Percentiles rank a stretch among this genome's conserved stretches.
Conservation (phyloP, 35 echinoderm and acorn worm genomes). For the Heliocidaris tuberculata region DNA sequence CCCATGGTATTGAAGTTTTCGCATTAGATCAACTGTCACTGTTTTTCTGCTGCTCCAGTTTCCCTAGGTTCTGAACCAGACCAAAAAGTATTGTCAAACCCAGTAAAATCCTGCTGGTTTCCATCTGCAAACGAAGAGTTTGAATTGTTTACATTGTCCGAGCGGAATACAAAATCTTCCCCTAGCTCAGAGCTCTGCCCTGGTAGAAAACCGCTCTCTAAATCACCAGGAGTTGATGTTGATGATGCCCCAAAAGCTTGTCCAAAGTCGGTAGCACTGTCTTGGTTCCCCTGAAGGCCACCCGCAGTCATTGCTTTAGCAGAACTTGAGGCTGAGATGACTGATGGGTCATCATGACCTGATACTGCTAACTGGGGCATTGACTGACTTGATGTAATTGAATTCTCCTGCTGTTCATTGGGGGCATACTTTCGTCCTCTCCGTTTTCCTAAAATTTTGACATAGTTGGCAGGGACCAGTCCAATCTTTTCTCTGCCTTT, state of each 20-base stretch:
- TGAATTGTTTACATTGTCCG: constrained; percentile 15
- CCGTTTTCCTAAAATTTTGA: constrained; percentile 89
- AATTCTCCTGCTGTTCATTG: constrained; percentile 30
- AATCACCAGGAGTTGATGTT: not conserved
- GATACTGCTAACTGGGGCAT: not conserved
- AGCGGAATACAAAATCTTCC: constrained; percentile 41
- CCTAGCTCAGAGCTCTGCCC: constrained; percentile 20
- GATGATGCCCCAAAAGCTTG: not conserved
- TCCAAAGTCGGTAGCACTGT: not conserved
- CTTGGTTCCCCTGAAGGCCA: not conserved
- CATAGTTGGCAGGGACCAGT: constrained; percentile 93
- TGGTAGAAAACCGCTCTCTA: constrained; percentile 22
- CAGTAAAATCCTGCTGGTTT: not conserved
- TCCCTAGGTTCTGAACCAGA: not conserved
- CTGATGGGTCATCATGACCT: not conserved
- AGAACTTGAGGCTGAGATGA: not conserved
- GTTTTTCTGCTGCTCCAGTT: not conserved
- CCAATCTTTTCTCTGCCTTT: constrained; percentile 73
- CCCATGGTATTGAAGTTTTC: too few species aligned
- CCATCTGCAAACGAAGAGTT: not conserved
- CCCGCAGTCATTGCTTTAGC: not conserved
- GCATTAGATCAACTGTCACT: not conserved
- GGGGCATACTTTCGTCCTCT: constrained; percentile 63
- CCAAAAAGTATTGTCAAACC: constrained; percentile 7
- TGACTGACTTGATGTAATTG: not conserved